These are phyloP conservation scores for Neopelma chrysocephalum DNA, from an alignment of 2,797 vertebrate species.

Conservation along the genomic window DNA sequence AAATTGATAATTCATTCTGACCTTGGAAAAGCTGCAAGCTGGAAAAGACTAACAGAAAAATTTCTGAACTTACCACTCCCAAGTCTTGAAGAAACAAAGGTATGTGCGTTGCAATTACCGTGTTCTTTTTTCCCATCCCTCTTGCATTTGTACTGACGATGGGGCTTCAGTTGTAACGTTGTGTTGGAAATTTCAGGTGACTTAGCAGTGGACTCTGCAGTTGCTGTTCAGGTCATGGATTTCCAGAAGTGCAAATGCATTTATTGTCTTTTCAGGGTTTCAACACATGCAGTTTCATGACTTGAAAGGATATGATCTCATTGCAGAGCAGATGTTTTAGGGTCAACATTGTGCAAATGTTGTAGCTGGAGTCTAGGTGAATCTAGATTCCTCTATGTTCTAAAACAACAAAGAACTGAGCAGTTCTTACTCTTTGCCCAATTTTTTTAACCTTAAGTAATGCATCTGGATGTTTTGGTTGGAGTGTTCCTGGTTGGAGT, in stretches of 20 bases:
- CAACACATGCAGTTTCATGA: background rate
- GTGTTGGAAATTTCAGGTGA: background rate
- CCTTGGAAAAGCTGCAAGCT: constrained; percentile 91
- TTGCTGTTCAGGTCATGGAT: background rate
- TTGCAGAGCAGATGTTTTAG: background rate
- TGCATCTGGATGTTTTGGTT: background rate
- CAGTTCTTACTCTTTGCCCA: background rate
- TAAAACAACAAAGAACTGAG: background rate
- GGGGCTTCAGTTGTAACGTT: background rate
- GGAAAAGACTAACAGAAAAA: constrained; percentile 89
- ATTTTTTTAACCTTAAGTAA: background rate
- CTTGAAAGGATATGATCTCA: background rate
- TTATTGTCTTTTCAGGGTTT: background rate
- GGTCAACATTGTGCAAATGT: background rate
- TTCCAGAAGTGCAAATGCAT: background rate
- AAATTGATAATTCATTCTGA: constrained; percentile 96
- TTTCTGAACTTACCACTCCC: constrained; percentile 89
- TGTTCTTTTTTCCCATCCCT: background rate
- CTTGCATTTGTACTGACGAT: background rate
- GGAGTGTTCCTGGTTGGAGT: background rate
- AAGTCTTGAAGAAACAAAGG: constrained; percentile 84
- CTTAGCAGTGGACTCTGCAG: background rate
- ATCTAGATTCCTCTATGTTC: background rate
- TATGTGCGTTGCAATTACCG: constrained; percentile 30
- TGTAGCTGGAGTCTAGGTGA: background rate